Conservation (phyloP, 2,888 invertebrate genomes). For the Lepidonotus clava region DNA sequence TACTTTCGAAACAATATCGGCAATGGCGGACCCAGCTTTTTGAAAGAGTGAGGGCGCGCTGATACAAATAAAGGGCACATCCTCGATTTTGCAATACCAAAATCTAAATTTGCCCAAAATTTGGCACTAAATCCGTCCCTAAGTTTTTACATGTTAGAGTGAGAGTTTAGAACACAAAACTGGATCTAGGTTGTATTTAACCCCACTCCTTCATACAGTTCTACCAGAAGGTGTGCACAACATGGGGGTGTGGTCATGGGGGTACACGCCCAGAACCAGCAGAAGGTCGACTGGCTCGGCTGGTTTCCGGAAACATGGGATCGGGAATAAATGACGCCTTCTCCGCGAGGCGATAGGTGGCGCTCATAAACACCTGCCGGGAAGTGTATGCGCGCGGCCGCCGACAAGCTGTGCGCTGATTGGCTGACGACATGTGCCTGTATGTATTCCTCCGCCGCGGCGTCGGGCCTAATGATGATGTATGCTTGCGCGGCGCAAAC, state of each 20-base stretch:
- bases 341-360: slow-evolving; percentile 3
- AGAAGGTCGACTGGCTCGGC: not conserved
- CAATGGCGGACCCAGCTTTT: no score
- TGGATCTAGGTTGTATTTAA: no score
- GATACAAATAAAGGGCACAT: no score
- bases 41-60: no score
- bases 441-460: not conserved
- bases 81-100: no score
- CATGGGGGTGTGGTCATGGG: not conserved
- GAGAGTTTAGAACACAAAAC: no score
- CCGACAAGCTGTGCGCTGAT: slow-evolving; percentile 42
- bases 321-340: not conserved
- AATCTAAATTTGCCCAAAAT: no score
- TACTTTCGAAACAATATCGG: no score
- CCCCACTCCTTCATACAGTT: no score
- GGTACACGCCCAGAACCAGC: not conserved
- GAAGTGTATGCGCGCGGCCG: slow-evolving; percentile 3
- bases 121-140: no score
- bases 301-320: not conserved
- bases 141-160: no score
- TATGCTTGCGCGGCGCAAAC: not conserved
- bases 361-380: slow-evolving; percentile 35
- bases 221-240: no score
- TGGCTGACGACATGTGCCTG: slow-evolving; percentile 14
- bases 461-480: slow-evolving; percentile 17